These are phyloP conservation scores for Zygothrica quintamaculata DNA, from an alignment of 2,888 invertebrate species.

Conservation along the genomic window DNA sequence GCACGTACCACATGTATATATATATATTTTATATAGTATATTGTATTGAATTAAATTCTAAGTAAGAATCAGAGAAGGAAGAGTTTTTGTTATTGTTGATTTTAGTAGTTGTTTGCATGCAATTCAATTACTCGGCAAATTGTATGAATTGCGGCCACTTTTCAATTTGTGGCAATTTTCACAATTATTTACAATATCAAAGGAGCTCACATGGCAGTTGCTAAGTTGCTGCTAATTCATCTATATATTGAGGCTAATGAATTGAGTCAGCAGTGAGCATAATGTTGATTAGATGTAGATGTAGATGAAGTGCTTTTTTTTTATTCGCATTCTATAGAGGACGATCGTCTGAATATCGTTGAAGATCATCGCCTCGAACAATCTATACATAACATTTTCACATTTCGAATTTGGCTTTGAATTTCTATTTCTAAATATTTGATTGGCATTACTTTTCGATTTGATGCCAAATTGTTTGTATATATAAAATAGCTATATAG, in stretches of 20 bases:
- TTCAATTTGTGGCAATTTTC: constrained; percentile 61
- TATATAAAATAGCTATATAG: constrained; percentile 1
- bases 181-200: constrained; percentile 26
- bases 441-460: constrained; percentile 48
- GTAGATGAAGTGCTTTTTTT: constrained; percentile 30
- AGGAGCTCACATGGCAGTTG: constrained; percentile 36
- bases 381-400: constrained; percentile 8
- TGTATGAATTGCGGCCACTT: constrained; percentile 52
- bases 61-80: too few species aligned
- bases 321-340: constrained; percentile 39
- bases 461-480: constrained; percentile 40
- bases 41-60: too few species aligned
- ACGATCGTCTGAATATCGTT: constrained; percentile 20
- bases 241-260: constrained; percentile 75
- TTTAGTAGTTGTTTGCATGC: constrained; percentile 58
- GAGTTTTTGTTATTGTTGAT: constrained; percentile 26
- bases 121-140: constrained; percentile 70
- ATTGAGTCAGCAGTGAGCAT: constrained; percentile 52
- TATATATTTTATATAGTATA: background rate
- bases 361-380: constrained; percentile 52
- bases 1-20: constrained; percentile 2
- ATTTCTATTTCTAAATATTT: constrained; percentile 40
- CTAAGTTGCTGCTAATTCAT: constrained; percentile 66
- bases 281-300: constrained; percentile 16
- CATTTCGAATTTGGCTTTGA: constrained; percentile 38